Evolutionary conservation across 1,140 invertebrate genomes (phyloP).

Genomic region (Drosophila pruinosa): DNA sequence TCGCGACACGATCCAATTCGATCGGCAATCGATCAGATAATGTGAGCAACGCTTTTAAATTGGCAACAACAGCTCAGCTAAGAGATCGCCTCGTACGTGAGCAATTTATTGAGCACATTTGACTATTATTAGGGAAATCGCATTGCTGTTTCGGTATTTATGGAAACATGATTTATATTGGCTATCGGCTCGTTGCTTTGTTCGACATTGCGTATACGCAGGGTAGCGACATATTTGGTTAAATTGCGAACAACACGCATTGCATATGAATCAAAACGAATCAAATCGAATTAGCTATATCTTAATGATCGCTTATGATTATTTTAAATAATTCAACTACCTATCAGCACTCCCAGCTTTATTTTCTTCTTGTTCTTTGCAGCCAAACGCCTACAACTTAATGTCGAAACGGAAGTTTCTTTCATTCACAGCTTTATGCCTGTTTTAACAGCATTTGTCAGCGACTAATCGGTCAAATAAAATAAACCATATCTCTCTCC

Average conservation of each 20-base stretch:
- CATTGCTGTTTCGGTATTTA: slow-evolving; percentile 59
- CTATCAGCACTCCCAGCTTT: not conserved
- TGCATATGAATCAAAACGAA: slow-evolving; percentile 17
- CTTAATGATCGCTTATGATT: slow-evolving; percentile 5
- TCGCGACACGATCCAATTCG: not conserved
- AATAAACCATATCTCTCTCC: slow-evolving; percentile 55
- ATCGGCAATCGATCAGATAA: slow-evolving; percentile 60
- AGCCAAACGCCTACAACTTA: slow-evolving; percentile 18
- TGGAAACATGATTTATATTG: slow-evolving; percentile 73
- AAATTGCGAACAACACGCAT: slow-evolving; percentile 62
- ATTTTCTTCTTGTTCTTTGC: not conserved
- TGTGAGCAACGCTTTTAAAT: slow-evolving; percentile 44
- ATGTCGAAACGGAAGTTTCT: slow-evolving; percentile 52
- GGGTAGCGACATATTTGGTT: slow-evolving; percentile 63
- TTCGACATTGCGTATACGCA: slow-evolving; percentile 62
- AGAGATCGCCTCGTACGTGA: slow-evolving; percentile 69
- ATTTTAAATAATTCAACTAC: not conserved
- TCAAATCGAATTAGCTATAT: not conserved
- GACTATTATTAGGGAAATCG: slow-evolving; percentile 82
- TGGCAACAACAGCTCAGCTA: slow-evolving; percentile 56
- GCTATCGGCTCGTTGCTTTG: slow-evolving; percentile 23
- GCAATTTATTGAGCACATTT: slow-evolving; percentile 80
- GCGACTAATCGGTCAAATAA: slow-evolving; percentile 61
- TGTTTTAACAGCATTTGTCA: slow-evolving; percentile 53
- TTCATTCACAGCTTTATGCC: slow-evolving; percentile 50